phyloP scores from a whole-genome alignment of 2,797 vertebrate species.

The Cuculus canorus region DNA sequence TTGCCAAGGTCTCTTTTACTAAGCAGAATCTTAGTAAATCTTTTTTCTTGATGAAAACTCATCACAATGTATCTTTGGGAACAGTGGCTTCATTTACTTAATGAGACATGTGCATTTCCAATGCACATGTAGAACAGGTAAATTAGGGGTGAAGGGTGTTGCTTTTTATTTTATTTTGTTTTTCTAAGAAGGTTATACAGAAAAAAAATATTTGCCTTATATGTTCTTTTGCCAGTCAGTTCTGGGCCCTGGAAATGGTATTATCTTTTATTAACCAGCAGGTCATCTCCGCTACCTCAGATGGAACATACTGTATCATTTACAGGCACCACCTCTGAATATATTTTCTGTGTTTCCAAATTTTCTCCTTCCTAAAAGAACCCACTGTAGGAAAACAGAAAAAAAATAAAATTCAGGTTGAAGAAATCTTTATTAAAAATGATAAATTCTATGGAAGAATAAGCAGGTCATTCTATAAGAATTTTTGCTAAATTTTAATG shows the following conservation, averaged over 20 bases:
- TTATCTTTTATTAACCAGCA: neutral
- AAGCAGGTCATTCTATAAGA: neutral
- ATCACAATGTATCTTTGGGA: neutral
- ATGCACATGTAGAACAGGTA: neutral
- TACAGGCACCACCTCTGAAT: neutral
- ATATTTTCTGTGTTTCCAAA: neutral
- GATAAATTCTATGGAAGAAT: neutral
- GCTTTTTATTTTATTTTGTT: neutral
- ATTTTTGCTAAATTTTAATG: conserved; percentile 3
- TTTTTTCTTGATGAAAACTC: neutral
- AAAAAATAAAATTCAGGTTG: neutral
- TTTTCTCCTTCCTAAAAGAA: neutral
- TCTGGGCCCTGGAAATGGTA: neutral
- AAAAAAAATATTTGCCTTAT: neutral
- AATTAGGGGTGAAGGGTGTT: neutral
- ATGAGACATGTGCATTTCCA: neutral
- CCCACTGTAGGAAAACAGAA: neutral
- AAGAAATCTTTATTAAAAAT: neutral
- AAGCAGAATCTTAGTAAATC: neutral
- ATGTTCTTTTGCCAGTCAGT: neutral
- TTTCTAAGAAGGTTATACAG: neutral
- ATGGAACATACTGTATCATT: neutral
- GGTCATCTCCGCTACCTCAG: neutral
- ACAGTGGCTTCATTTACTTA: neutral
- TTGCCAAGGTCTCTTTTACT: neutral